Base-by-base conservation (phyloP, 92 coral and sea anemone species). In the Parazoanthus swiftii region DNA sequence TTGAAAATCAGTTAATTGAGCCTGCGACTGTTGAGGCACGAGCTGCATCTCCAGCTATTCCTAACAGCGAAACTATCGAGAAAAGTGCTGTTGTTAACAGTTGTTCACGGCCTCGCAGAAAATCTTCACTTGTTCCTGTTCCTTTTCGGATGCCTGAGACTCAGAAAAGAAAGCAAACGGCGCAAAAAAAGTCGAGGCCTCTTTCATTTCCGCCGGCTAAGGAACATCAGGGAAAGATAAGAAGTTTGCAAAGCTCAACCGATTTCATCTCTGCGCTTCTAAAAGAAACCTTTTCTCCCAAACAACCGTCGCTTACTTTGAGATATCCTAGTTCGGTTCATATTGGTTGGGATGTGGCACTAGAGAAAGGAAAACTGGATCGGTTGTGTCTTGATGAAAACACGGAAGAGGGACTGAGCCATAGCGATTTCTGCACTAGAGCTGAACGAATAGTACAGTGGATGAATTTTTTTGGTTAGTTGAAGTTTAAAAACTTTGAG, bases 101-200 rank as follows among this genome's bases (percentile, higher is more conserved):
- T 21, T 21, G 58, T 67, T 37, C 54, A 38, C 74, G 38, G 8
- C 77, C 65, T 35, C 86, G 77, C 50, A 81, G 93, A 46, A 91
- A 91, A 83, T 89, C 93, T 0, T 91, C 93, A 4, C 84, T 91
- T 3, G 93, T 91, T 13, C 93, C 93, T 0, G 89, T 91, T 4
- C 93, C 93, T 10, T 91, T 91, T 26, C 71, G 37, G 18, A 23
- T 82, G 8, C 54, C 75, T 51, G 86, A 73, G 18, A 76, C 18
- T 14, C 85, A 68, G 81, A 91, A 79, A 75, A 81, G 50, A 16
- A 74, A 74, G 21, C 51, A 79, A 25, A 39, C 7, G 23, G 50
- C 37, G 25, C 58, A 39, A 5, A 74, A 58, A 23, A 59, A 51
- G 21, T 10, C 51, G 11, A 89, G 93, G 2, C 91, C 91, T 16